These are phyloP conservation scores for Myotis brandtii DNA, from an alignment of 2,113 vertebrate species.

Conservation along the genomic window DNA sequence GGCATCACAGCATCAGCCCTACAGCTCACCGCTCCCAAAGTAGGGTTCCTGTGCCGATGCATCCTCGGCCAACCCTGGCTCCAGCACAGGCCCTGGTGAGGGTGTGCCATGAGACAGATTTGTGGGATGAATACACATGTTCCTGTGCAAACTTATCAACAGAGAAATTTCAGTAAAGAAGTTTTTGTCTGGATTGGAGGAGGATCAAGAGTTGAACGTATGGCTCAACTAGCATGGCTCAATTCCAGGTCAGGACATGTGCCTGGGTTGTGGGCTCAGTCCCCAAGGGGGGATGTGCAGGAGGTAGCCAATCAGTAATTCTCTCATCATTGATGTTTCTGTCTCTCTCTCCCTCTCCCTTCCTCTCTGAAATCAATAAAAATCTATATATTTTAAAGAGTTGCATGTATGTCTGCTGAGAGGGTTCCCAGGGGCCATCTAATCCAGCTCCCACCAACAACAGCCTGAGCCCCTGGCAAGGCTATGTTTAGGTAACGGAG, in stretches of 20 bases:
- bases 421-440: background rate
- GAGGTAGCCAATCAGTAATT: no score
- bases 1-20: fast-evolving
- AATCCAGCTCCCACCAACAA: background rate
- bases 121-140: background rate
- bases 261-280: no score
- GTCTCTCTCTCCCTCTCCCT: no score
- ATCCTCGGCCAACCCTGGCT: fast-evolving
- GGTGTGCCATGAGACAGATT: background rate
- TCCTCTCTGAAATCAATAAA: no score
- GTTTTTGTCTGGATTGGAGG: background rate
- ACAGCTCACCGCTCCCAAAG: background rate
- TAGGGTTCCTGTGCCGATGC: background rate
- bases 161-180: background rate
- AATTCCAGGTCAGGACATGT: no score
- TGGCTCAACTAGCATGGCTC: no score
- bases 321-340: no score
- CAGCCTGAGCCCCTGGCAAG: background rate
- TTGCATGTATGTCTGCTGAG: background rate
- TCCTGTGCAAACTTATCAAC: background rate
- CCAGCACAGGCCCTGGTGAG: background rate
- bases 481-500: background rate
- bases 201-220: background rate
- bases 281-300: no score
- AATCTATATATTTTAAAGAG: background rate